phyloP scores from a whole-genome alignment of 1,140 invertebrate genomes.

The Zelostemma sp. region DNA sequence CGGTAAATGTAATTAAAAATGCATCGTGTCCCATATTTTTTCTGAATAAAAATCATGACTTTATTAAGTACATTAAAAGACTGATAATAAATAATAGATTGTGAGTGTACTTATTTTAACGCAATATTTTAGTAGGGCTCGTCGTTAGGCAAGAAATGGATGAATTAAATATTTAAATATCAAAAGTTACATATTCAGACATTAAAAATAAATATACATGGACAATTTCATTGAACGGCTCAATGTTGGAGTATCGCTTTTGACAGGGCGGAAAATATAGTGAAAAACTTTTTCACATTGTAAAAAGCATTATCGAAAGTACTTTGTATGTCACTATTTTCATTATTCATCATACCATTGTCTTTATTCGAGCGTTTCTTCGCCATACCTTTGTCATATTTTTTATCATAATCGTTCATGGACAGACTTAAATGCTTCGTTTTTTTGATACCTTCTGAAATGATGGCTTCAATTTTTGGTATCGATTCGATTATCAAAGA shows the following conservation, averaged over 20 bases:
- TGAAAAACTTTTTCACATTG: constrained; percentile 54
- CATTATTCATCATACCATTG: constrained; percentile 11
- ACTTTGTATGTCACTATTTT: constrained; percentile 14
- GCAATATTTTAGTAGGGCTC: too few relatives aligned
- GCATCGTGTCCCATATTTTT: not conserved
- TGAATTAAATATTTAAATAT: too few relatives aligned
- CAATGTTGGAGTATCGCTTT: constrained; percentile 22
- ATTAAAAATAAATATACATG: too few relatives aligned
- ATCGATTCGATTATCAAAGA: constrained; percentile 49
- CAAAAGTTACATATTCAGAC: too few relatives aligned
- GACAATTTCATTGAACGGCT: not conserved
- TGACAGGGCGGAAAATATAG: constrained; percentile 39
- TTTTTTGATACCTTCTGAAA: constrained; percentile 47
- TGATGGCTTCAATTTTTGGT: constrained; percentile 47
- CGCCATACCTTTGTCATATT: constrained; percentile 38
- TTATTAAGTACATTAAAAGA: too few relatives aligned
- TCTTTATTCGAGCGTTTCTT: constrained; percentile 1
- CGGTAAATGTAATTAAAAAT: not conserved
- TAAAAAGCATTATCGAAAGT: constrained; percentile 38
- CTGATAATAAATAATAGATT: too few relatives aligned
- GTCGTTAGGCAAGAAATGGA: too few relatives aligned
- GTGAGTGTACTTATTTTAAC: too few relatives aligned
- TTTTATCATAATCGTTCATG: constrained; percentile 48
- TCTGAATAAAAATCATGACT: not conserved
- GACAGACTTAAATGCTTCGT: constrained; percentile 47